Base-by-base conservation (phyloP, 2,797 vertebrate genomes). In the Poeciliopsis turneri region DNA sequence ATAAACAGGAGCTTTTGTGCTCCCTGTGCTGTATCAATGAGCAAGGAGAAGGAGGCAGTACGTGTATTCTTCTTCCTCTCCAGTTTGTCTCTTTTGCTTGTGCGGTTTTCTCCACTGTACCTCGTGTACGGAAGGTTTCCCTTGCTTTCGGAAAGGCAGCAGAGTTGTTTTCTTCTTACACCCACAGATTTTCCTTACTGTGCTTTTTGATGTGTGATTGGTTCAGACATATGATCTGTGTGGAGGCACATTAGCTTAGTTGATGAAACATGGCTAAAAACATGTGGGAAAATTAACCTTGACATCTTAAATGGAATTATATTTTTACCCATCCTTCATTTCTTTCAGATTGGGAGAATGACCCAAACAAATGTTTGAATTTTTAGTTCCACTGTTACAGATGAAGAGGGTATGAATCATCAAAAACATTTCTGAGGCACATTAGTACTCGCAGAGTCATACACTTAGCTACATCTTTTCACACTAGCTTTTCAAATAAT, bases 1-100 rank as follows among this genome's bases (percentile, higher is more conserved):
- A 86, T 83, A 89, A 92, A 92, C 88, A 90, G 92, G 79, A 87
- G 91, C 94, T 93, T 94, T 94, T 92, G 93, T 94, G 90, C 90
- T 88, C 88, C 70, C 86, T 83, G 93, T 89, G 88, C 89, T 94
- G 93, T 91, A 94, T 94, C 92, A 94, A 79, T 94, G 92, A 94
- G 85, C 92, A 94, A 76, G 79, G 86, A 85, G 84, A 91, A 87
- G 87, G 86, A 84, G 81, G 84, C 75, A 86, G 84, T 82, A 82
- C 82, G 61, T 83, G 82, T 80, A 87, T 88, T 90, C 86, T 90
- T 81, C 86, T 78, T 74, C 85, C 89, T 86, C 88, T 88, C 76
- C 90, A 84, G 84, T 93, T 87, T 43, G 87, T 91, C 91, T 87
- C 82, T 91, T 89, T 89, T 72, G 83, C 90, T 85, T 83, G 81